Evolutionary conservation across 2,797 vertebrate species (phyloP).

Genomic region (Enteromius paludinosus): DNA sequence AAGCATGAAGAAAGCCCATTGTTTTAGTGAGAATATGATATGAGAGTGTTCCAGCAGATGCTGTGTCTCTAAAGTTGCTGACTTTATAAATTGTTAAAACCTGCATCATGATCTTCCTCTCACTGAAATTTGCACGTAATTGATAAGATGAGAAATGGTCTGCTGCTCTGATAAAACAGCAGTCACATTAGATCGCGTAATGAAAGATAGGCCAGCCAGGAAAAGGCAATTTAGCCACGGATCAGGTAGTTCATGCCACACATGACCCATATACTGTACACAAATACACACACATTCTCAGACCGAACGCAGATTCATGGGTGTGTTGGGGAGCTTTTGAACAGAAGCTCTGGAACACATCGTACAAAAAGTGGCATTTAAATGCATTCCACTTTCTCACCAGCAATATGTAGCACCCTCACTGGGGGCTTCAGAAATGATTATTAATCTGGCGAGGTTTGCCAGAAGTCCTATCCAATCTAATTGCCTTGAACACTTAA

Average conservation of each 20-base stretch:
- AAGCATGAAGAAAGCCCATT: background rate
- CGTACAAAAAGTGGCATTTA: background rate
- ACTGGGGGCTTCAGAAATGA: background rate
- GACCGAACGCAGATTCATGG: background rate
- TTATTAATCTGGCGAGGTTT: conserved; percentile 27
- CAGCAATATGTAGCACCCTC: conserved; percentile 8
- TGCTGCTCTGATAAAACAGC: background rate
- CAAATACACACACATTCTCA: background rate
- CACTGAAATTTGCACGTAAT: background rate
- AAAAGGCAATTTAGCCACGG: conserved; percentile 31
- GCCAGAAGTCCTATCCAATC: background rate
- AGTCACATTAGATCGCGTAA: background rate
- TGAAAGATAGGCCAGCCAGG: conserved; percentile 30
- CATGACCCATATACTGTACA: conserved; percentile 10
- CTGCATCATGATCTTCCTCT: background rate
- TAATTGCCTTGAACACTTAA: conserved; percentile 44
- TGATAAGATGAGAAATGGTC: background rate
- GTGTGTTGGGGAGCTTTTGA: background rate
- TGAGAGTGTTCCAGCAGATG: background rate
- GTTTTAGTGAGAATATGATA: background rate
- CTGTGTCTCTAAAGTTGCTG: background rate
- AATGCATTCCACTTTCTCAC: background rate
- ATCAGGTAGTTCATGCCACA: conserved; percentile 18
- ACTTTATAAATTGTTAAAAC: conserved; percentile 16
- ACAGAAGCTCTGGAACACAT: background rate